phyloP scores from a whole-genome alignment of 2,888 invertebrate species.

The Heteropelma amictum region DNA sequence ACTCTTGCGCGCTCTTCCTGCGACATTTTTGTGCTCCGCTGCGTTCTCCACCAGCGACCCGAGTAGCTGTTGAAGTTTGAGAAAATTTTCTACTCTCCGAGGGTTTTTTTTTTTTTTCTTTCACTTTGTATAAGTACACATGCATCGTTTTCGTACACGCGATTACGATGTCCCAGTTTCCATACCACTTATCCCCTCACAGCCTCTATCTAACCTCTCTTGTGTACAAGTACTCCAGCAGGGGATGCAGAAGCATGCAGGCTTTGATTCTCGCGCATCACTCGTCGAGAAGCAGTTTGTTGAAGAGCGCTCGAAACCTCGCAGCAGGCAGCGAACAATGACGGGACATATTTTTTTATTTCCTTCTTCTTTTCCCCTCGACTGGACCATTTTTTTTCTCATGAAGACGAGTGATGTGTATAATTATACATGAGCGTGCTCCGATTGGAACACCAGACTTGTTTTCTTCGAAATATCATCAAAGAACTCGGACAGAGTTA shows the following conservation, averaged over 20 bases:
- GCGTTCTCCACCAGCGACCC: neutral
- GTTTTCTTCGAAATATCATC: too few relatives aligned
- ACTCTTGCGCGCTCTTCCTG: neutral
- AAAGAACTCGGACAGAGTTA: too few relatives aligned
- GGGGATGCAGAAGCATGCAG: conserved; percentile 2
- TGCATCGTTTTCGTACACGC: neutral
- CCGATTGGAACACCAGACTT: too few relatives aligned
- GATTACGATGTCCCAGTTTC: conserved; percentile 24
- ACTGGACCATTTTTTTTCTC: too few relatives aligned
- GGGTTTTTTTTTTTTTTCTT: too few relatives aligned
- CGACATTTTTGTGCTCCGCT: conserved; percentile 14
- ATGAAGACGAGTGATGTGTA: too few relatives aligned
- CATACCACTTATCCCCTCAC: conserved; percentile 1
- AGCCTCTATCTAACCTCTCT: neutral
- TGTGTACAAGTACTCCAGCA: neutral
- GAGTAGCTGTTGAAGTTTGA: neutral
- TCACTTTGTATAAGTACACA: neutral
- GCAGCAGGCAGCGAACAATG: neutral
- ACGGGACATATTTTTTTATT: neutral
- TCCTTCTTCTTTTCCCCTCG: neutral
- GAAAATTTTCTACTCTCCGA: neutral
- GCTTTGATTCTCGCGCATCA: conserved; percentile 13
- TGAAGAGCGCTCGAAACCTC: conserved; percentile 5
- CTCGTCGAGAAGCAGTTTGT: conserved; percentile 2
- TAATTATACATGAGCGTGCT: too few relatives aligned